Percentiles rank a stretch among this genome's conserved stretches.
phyloP scores from a whole-genome alignment of 92 coral and sea anemone species.

The Epizoanthus ramosus region DNA sequence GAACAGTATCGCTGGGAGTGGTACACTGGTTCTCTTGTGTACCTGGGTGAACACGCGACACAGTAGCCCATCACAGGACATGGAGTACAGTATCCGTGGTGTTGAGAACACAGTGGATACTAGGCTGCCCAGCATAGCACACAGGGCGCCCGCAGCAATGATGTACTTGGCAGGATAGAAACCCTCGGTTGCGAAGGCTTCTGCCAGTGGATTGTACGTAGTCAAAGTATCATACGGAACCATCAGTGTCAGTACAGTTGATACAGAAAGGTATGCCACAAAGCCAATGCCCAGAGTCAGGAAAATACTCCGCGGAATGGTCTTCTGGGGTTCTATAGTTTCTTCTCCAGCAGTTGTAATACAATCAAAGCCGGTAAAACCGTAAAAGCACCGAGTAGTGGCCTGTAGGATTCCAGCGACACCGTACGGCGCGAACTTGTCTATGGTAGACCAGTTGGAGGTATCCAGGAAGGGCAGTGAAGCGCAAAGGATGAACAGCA shows the following conservation, averaged over 20 bases:
- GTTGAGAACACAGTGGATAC: conserved; percentile 66
- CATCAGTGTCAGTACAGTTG: conserved; percentile 66
- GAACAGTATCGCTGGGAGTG: conserved; percentile 59
- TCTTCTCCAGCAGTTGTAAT: conserved; percentile 80
- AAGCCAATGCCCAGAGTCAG: conserved; percentile 51
- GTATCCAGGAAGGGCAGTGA: conserved; percentile 62
- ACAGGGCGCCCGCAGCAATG: conserved; percentile 68
- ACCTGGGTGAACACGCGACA: conserved; percentile 61
- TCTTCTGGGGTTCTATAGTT: conserved; percentile 62
- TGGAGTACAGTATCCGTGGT: conserved; percentile 76
- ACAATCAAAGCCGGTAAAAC: conserved; percentile 74
- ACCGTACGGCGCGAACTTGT: conserved; percentile 79
- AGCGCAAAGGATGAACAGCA: conserved; percentile 59
- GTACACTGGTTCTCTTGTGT: conserved; percentile 55
- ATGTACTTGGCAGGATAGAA: conserved; percentile 65
- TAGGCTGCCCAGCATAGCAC: conserved; percentile 67
- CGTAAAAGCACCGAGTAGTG: conserved; percentile 70
- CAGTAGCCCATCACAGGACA: conserved; percentile 81
- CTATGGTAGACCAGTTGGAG: conserved; percentile 70
- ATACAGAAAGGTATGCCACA: conserved; percentile 53
- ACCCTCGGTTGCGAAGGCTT: conserved; percentile 62
- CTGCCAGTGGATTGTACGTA: conserved; percentile 63
- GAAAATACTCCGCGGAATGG: conserved; percentile 67
- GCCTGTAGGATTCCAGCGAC: conserved; percentile 68
- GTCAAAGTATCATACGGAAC: conserved; percentile 58